Evolutionary conservation across 2,113 vertebrate genomes (phyloP).

Genomic region (Planiliza haematocheilus): DNA sequence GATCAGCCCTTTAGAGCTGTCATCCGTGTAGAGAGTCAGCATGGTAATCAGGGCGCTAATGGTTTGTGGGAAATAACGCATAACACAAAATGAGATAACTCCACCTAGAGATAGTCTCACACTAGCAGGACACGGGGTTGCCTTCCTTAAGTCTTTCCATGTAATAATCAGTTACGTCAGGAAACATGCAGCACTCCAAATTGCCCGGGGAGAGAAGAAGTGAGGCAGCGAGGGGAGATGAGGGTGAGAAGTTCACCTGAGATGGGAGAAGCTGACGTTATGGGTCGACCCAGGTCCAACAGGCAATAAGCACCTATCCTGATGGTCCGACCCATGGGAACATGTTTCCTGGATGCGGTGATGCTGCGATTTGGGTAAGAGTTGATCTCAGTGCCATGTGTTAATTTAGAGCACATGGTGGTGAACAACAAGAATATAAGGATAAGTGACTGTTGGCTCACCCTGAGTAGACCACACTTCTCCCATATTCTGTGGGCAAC

Average conservation of each 20-base stretch:
- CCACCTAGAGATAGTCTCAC: constrained; percentile 26
- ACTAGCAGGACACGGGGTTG: constrained; percentile 38
- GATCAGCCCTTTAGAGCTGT: constrained; percentile 37
- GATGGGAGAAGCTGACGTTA: constrained; percentile 34
- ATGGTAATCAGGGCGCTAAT: constrained; percentile 45
- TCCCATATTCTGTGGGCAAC: constrained; percentile 54
- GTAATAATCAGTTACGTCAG: constrained; percentile 56
- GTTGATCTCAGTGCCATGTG: constrained; percentile 42
- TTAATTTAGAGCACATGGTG: constrained; percentile 69
- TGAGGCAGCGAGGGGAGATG: neutral
- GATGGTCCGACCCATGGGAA: constrained; percentile 34
- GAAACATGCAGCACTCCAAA: constrained; percentile 48
- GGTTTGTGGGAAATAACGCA: constrained; percentile 43
- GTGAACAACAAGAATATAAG: constrained; percentile 33
- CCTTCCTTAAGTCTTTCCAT: constrained; percentile 62
- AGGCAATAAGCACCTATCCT: constrained; percentile 35
- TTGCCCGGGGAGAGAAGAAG: constrained; percentile 25
- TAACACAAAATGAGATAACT: constrained; percentile 53
- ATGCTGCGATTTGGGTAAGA: constrained; percentile 30
- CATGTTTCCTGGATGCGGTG: constrained; percentile 52
- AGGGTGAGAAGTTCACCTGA: constrained; percentile 50
- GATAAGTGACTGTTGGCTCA: constrained; percentile 59
- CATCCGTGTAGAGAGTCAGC: constrained; percentile 28
- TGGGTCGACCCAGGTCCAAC: constrained; percentile 5
- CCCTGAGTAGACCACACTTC: constrained; percentile 38